Evolutionary conservation across 2,113 vertebrate genomes (phyloP).

Genomic region (Salminus brasiliensis): DNA sequence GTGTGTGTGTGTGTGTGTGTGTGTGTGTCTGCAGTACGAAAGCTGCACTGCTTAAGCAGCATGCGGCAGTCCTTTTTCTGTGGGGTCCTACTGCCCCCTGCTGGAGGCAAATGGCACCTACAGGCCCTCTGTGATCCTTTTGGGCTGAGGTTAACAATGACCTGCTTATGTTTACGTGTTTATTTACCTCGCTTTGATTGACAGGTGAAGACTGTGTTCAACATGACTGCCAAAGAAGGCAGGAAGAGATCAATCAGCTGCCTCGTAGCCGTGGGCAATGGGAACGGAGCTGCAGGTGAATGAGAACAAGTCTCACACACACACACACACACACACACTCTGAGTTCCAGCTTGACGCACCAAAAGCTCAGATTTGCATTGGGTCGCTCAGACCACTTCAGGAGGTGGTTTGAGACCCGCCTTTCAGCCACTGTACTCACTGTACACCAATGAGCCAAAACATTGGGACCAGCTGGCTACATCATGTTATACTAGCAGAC

Average conservation of each 20-base stretch:
- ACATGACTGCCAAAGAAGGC: conserved; percentile 95
- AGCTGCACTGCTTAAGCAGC: neutral
- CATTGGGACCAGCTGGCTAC: too few species aligned
- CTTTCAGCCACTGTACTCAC: too few species aligned
- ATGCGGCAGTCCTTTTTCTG: neutral
- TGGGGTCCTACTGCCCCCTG: conserved; percentile 76
- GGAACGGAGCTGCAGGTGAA: conserved; percentile 88
- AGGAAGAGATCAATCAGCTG: conserved; percentile 87
- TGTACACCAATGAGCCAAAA: too few species aligned
- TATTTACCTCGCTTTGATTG: conserved; percentile 37
- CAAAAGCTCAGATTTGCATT: too few species aligned
- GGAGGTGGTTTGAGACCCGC: too few species aligned
- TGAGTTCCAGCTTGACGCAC: too few species aligned
- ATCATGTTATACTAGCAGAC: too few species aligned
- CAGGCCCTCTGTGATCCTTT: neutral
- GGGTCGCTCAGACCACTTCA: too few species aligned
- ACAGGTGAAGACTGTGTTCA: conserved; percentile 93
- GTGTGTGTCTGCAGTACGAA: conserved; percentile 14
- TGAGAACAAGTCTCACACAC: neutral
- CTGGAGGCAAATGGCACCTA: conserved; percentile 58
- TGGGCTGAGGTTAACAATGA: neutral
- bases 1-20: neutral
- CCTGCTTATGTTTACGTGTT: conserved; percentile 1
- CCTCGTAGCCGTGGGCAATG: conserved; percentile 90
- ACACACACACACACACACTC: too few species aligned